These are phyloP conservation scores for Ceryle rudis DNA, from an alignment of 2,797 vertebrate genomes.

Conservation along the genomic window DNA sequence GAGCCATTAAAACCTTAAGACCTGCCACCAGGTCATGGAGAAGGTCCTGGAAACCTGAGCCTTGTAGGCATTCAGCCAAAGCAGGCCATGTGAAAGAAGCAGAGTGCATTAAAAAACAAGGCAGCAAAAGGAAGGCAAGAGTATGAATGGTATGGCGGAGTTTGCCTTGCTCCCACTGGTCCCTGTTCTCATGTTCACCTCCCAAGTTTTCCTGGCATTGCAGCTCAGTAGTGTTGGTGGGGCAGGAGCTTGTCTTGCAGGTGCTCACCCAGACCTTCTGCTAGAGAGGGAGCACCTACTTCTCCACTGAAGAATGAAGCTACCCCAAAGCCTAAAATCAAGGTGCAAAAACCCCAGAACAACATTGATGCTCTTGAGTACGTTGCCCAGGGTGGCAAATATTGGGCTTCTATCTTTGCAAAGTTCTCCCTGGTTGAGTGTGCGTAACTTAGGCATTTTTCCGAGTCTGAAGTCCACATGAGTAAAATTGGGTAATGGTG, in stretches of 20 bases:
- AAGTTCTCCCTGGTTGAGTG: accelerated
- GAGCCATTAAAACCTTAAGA: not conserved
- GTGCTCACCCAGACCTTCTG: not conserved
- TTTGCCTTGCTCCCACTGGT: not conserved
- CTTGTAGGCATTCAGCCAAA: not conserved
- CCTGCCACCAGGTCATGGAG: not conserved
- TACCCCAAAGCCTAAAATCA: not conserved
- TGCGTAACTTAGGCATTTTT: not conserved
- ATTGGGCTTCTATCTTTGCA: not conserved
- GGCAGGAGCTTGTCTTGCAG: not conserved
- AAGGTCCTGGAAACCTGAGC: slow-evolving; percentile 22
- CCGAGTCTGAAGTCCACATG: not conserved
- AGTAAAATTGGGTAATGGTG: not conserved
- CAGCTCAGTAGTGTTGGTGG: not conserved
- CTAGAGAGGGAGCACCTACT: not conserved
- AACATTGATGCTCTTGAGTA: not conserved
- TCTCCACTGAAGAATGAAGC: not conserved
- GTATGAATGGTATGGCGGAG: accelerated
- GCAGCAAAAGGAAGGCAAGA: not conserved
- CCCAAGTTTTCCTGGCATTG: not conserved
- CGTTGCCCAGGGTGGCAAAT: not conserved
- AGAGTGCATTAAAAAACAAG: not conserved
- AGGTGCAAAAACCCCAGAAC: not conserved
- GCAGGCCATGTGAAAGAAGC: not conserved
- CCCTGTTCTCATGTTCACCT: accelerated